These are phyloP conservation scores for Chaetogeoica ovagalla DNA, from an alignment of 2,888 invertebrate genomes.

Conservation along the genomic window DNA sequence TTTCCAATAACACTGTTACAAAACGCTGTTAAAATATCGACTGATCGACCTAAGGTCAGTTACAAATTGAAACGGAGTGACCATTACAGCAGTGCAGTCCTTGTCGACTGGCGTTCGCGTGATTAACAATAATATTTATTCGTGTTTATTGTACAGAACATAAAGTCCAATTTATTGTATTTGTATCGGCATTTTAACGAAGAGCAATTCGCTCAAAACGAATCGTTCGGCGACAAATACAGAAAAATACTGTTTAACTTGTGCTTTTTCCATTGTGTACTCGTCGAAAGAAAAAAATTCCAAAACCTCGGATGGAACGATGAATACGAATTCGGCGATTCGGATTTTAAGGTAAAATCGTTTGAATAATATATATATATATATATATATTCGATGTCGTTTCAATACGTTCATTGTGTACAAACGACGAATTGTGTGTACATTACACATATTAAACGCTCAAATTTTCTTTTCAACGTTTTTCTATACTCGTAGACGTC, in stretches of 20 bases:
- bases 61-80: background rate
- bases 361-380: background rate
- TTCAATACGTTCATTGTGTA: too few relatives aligned
- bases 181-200: slow-evolving; percentile 78
- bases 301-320: slow-evolving; percentile 88
- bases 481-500: slow-evolving; percentile 60
- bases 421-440: too few relatives aligned
- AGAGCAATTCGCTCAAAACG: slow-evolving; percentile 72
- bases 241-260: slow-evolving; percentile 77
- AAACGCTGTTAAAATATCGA: slow-evolving; percentile 88
- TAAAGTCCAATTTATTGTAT: slow-evolving; percentile 84
- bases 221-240: slow-evolving; percentile 69
- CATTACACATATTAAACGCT: too few relatives aligned
- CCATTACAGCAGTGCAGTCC: too few relatives aligned
- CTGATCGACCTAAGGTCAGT: slow-evolving; percentile 81
- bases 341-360: slow-evolving; percentile 72
- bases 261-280: slow-evolving; percentile 85
- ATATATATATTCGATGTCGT: too few relatives aligned
- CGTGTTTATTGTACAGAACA: slow-evolving; percentile 63
- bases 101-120: background rate
- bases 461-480: background rate
- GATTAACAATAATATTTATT: background rate
- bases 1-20: slow-evolving; percentile 85
- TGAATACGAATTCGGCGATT: slow-evolving; percentile 85
- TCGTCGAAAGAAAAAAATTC: slow-evolving; percentile 83